phyloP scores from a whole-genome alignment of 2,113 vertebrate species.

The Hypocryptadius cinnamomeus region DNA sequence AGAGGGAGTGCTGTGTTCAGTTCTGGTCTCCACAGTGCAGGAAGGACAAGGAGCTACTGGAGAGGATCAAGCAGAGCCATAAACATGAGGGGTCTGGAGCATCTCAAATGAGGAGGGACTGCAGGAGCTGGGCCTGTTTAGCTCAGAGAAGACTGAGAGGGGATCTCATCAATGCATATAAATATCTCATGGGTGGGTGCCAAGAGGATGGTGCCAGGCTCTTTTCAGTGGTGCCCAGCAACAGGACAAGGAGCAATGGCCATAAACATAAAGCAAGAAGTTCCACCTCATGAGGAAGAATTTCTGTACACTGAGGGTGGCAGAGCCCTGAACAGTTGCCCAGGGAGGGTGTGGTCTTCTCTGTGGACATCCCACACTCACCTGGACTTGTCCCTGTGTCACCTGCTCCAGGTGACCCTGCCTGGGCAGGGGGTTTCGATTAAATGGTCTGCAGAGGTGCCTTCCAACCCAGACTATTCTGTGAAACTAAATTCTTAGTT shows the following conservation, averaged over 20 bases:
- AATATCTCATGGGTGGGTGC: neutral
- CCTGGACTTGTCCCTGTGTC: neutral
- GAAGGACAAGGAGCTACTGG: neutral
- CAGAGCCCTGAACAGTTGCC: neutral
- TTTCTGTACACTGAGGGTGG: neutral
- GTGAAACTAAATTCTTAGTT: neutral
- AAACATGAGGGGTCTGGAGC: neutral
- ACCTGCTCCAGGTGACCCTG: neutral
- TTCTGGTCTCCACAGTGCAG: neutral
- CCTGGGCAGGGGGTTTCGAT: neutral
- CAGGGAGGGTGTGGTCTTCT: accelerated
- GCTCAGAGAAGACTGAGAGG: neutral
- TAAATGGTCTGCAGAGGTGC: neutral
- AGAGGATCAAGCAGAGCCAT: neutral
- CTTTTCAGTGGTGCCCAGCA: neutral
- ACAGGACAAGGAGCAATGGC: neutral
- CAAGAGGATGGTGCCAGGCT: neutral
- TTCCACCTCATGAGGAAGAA: neutral
- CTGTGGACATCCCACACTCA: neutral
- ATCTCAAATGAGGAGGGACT: neutral
- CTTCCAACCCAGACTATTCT: neutral
- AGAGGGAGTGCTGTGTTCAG: neutral
- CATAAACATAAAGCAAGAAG: neutral
- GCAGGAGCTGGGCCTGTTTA: neutral
- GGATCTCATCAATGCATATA: neutral